A percentile compares a stretch with the other conserved stretches of the same genome.
Conservation (phyloP, 1,140 invertebrate genomes). For the Bombus confusus region DNA sequence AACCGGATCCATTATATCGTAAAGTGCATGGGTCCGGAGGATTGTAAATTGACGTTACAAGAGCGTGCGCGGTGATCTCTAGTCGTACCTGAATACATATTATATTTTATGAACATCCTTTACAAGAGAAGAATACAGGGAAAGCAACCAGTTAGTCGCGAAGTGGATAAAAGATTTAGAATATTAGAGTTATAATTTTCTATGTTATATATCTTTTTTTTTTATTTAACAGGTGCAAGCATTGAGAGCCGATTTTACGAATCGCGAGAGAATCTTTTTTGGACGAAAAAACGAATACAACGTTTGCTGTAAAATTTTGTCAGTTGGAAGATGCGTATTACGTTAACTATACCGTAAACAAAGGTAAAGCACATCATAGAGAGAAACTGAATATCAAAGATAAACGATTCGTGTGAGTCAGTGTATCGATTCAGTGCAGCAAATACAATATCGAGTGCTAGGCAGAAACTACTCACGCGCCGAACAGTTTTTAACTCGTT, state of each 20-base stretch:
- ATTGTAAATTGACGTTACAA: slow-evolving; percentile 19
- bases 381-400: slow-evolving; percentile 9
- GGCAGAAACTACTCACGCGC: background rate
- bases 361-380: slow-evolving; percentile 9
- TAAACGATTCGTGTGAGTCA: slow-evolving; percentile 26
- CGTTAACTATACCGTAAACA: slow-evolving; percentile 3
- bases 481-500: background rate
- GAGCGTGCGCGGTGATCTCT: background rate
- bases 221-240: background rate
- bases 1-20: slow-evolving; percentile 17
- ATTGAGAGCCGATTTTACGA: background rate
- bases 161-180: background rate
- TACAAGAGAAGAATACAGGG: too few relatives aligned
- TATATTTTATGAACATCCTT: too few relatives aligned
- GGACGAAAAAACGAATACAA: background rate
- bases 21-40: background rate
- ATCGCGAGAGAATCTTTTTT: background rate
- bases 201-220: background rate
- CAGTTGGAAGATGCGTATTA: background rate
- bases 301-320: background rate
- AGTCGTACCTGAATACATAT: background rate
- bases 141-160: background rate
- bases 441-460: background rate
- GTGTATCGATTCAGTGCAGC: background rate
- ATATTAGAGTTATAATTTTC: background rate